Evolutionary conservation across 2,113 vertebrate species (phyloP).

Genomic region (Oncorhynchus clarkii): DNA sequence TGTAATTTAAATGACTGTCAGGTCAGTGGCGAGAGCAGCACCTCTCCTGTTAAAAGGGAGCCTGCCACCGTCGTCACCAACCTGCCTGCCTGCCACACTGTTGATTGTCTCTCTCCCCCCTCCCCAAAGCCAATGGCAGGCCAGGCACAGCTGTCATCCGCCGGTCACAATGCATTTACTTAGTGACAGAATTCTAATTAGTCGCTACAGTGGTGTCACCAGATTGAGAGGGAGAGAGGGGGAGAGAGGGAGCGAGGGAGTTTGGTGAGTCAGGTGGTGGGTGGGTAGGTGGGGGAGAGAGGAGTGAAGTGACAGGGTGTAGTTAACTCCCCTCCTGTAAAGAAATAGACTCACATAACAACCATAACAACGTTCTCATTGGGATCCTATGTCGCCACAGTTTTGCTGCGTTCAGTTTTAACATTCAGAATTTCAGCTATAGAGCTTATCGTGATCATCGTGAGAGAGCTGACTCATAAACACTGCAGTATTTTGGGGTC

Average conservation of each 20-base stretch:
- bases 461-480: neutral
- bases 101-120: conserved; percentile 80
- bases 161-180: conserved; percentile 98
- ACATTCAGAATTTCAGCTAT: too few relatives aligned
- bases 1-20: conserved; percentile 84
- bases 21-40: conserved; percentile 81
- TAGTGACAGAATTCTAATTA: conserved; percentile 99
- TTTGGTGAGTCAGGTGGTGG: conserved; percentile 49
- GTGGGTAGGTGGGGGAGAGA: conserved; percentile 25
- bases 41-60: conserved; percentile 94
- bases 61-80: conserved; percentile 88
- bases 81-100: conserved; percentile 85
- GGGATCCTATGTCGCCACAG: conserved; percentile 2
- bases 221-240: conserved; percentile 55
- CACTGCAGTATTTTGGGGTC: neutral
- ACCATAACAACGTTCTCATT: neutral
- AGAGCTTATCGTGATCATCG: neutral
- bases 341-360: conserved; percentile 14
- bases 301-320: conserved; percentile 39
- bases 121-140: conserved; percentile 7
- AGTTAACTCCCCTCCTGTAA: conserved; percentile 27
- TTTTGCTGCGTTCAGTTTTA: too few relatives aligned
- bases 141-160: conserved; percentile 80
- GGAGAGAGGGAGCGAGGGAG: conserved; percentile 40
- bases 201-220: conserved; percentile 87